These are phyloP conservation scores for Plestiodon gilberti DNA, from an alignment of 2,113 vertebrate species.

Conservation along the genomic window DNA sequence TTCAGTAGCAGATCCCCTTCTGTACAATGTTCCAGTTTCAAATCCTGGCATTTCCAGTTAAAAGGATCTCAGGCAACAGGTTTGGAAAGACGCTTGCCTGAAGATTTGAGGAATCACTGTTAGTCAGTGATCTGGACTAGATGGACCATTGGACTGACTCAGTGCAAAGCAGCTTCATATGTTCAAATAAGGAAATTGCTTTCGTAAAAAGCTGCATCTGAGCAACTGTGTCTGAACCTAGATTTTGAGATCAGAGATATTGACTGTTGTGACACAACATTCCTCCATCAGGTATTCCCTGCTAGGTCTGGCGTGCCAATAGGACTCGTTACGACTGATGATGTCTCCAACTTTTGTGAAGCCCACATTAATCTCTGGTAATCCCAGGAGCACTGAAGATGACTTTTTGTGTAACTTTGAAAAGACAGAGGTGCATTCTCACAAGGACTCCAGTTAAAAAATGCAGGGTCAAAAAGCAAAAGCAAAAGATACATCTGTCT, in stretches of 20 bases:
- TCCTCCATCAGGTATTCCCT: no score
- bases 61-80: background rate
- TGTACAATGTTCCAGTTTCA: background rate
- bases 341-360: background rate
- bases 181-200: background rate
- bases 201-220: background rate
- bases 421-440: background rate
- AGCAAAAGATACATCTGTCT: background rate
- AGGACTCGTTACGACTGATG: background rate
- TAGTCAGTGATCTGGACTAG: background rate
- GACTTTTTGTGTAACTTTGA: background rate
- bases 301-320: background rate
- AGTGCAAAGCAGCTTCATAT: background rate
- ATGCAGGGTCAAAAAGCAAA: no score
- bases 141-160: no score
- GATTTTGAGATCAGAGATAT: background rate
- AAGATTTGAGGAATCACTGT: background rate
- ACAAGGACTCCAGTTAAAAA: background rate
- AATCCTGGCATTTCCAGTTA: background rate
- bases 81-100: background rate
- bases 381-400: background rate
- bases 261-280: no score
- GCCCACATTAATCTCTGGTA: background rate
- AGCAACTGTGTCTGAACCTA: background rate
- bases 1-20: background rate